Percentiles rank a stretch among this genome's conserved stretches.
Evolutionary conservation across 2,113 vertebrate species (phyloP).

Genomic region (Grus americana): DNA sequence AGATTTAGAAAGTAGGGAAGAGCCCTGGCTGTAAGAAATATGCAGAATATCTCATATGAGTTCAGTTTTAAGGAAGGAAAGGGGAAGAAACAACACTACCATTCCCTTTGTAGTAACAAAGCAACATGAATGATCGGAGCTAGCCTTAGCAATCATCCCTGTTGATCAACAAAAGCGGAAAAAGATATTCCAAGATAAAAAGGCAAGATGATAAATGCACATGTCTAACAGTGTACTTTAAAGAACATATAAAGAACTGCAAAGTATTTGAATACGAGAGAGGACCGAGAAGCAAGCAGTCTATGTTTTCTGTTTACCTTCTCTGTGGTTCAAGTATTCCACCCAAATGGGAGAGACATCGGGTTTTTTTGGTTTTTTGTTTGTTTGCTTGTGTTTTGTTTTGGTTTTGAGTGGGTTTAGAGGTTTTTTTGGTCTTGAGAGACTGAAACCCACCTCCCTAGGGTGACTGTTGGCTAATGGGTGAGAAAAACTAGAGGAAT

Average conservation of each 20-base stretch:
- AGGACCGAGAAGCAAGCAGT: background rate
- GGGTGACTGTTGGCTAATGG: background rate
- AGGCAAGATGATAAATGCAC: background rate
- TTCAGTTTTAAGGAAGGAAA: background rate
- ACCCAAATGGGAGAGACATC: background rate
- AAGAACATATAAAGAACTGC: background rate
- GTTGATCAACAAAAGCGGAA: background rate
- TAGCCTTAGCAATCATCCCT: background rate
- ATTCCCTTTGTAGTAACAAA: background rate
- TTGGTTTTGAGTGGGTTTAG: background rate
- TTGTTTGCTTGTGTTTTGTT: background rate
- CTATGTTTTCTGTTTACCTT: background rate
- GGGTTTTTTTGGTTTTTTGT: rapidly evolving
- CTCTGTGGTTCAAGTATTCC: background rate
- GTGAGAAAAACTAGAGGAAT: background rate
- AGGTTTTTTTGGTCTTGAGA: background rate
- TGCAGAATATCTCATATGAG: background rate
- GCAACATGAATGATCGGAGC: background rate
- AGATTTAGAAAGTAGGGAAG: background rate
- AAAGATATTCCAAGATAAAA: background rate
- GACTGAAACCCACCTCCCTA: background rate
- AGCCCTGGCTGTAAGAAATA: background rate
- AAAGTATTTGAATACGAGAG: background rate
- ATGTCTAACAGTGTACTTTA: background rate
- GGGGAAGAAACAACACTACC: background rate